phyloP scores from a whole-genome alignment of 2,888 invertebrate species.

The Synergus umbraculus region DNA sequence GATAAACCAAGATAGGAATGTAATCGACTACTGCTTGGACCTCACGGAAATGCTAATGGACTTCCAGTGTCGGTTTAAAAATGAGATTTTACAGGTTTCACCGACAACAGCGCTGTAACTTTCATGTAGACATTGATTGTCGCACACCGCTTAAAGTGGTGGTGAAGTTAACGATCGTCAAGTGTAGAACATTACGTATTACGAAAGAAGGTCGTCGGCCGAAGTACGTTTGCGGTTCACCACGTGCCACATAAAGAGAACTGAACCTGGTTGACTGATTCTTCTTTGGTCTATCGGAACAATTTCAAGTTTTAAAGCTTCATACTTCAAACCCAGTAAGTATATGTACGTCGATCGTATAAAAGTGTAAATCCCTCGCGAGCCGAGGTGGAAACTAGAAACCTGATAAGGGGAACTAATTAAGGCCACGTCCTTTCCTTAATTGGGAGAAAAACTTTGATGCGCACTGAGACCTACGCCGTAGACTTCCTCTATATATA shows the following conservation, averaged over 20 bases:
- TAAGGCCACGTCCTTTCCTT: slow-evolving; percentile 64
- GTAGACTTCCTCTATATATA: slow-evolving; percentile 46
- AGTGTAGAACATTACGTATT: slow-evolving; percentile 50
- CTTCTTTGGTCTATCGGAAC: not conserved
- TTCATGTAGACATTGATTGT: slow-evolving; percentile 31
- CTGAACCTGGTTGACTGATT: not conserved
- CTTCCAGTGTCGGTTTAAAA: slow-evolving; percentile 35
- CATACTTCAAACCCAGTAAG: not conserved
- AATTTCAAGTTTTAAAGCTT: not conserved
- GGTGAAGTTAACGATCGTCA: slow-evolving; percentile 39
- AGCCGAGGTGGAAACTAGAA: slow-evolving; percentile 1
- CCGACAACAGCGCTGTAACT: slow-evolving; percentile 23
- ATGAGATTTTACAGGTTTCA: slow-evolving; percentile 29
- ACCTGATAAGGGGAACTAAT: slow-evolving; percentile 61
- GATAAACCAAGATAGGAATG: not conserved
- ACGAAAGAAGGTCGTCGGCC: slow-evolving; percentile 56
- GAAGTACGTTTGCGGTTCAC: slow-evolving; percentile 45
- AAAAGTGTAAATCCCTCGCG: not conserved
- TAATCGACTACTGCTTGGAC: slow-evolving; percentile 12
- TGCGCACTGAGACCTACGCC: slow-evolving; percentile 49
- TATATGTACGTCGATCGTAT: not conserved
- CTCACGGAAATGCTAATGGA: slow-evolving; percentile 39
- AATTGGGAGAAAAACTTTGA: slow-evolving; percentile 65
- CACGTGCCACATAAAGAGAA: not conserved
- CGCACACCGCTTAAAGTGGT: slow-evolving; percentile 24